phyloP scores from a whole-genome alignment of 2,113 vertebrate genomes.

The Rhynchomys soricoides region DNA sequence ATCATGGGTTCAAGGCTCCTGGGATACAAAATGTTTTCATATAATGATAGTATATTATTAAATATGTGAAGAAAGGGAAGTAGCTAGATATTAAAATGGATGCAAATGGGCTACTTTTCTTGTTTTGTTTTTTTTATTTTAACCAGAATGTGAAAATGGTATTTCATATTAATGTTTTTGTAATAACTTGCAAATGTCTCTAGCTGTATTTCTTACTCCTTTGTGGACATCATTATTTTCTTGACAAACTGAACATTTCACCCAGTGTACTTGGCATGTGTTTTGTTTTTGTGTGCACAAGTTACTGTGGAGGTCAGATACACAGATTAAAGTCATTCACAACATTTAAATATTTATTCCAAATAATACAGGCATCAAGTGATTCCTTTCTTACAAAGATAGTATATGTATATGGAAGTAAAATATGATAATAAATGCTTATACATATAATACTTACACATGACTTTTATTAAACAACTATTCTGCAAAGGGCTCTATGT shows the following conservation, averaged over 20 bases:
- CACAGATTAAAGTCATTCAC: neutral
- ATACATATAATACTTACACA: neutral
- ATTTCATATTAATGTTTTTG: neutral
- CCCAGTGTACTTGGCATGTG: neutral
- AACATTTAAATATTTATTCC: neutral
- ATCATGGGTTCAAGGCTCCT: neutral
- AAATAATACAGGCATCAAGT: neutral
- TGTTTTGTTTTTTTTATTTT: neutral
- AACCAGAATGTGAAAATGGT: neutral
- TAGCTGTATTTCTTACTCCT: neutral
- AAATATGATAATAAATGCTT: neutral
- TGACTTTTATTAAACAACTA: neutral
- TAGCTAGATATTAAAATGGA: neutral
- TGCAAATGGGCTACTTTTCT: neutral
- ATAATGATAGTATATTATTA: neutral
- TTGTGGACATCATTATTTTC: neutral
- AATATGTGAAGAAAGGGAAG: neutral
- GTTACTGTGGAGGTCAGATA: neutral
- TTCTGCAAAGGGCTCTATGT: neutral
- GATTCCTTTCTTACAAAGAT: neutral
- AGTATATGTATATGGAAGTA: neutral
- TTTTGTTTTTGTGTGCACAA: neutral
- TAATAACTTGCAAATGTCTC: neutral
- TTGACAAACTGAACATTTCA: neutral
- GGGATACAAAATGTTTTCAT: no score